Conservation (phyloP, 2,888 invertebrate genomes). For the Microchrysa polita region DNA sequence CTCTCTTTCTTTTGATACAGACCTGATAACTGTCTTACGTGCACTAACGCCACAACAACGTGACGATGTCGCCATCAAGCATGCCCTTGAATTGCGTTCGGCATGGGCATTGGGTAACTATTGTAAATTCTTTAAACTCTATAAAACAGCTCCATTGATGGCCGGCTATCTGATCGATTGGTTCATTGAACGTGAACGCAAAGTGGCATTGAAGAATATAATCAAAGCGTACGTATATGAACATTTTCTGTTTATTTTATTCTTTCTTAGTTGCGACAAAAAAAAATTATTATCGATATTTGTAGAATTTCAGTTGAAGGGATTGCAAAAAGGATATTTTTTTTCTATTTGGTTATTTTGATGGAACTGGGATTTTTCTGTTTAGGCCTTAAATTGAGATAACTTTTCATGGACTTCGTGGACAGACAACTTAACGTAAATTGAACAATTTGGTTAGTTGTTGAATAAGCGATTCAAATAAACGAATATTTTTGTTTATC, state of each 20-base stretch:
- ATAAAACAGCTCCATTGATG: conserved; percentile 91
- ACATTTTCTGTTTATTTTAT: not conserved
- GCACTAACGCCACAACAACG: conserved; percentile 81
- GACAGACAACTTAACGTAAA: no score
- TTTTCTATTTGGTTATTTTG: no score
- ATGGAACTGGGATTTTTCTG: no score
- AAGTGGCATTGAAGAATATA: conserved; percentile 88
- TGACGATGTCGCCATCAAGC: conserved; percentile 81
- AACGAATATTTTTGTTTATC: no score
- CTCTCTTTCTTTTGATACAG: conserved; percentile 66
- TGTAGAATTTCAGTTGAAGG: no score
- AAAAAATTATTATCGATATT: no score
- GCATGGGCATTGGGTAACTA: conserved; percentile 95
- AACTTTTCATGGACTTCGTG: no score
- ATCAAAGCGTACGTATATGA: conserved; percentile 92
- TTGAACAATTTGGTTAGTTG: no score
- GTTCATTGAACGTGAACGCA: conserved; percentile 96
- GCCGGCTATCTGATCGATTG: conserved; percentile 96
- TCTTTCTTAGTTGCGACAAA: no score
- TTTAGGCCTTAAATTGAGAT: no score
- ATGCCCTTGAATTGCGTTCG: conserved; percentile 87
- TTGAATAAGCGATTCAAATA: no score
- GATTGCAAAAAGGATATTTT: no score
- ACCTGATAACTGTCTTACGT: conserved; percentile 91
- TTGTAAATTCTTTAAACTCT: conserved; percentile 91